A percentile compares a stretch with the other conserved stretches of the same genome.
phyloP scores from a whole-genome alignment of 1,140 invertebrate genomes.

The Ceratosolen fusciceps region DNA sequence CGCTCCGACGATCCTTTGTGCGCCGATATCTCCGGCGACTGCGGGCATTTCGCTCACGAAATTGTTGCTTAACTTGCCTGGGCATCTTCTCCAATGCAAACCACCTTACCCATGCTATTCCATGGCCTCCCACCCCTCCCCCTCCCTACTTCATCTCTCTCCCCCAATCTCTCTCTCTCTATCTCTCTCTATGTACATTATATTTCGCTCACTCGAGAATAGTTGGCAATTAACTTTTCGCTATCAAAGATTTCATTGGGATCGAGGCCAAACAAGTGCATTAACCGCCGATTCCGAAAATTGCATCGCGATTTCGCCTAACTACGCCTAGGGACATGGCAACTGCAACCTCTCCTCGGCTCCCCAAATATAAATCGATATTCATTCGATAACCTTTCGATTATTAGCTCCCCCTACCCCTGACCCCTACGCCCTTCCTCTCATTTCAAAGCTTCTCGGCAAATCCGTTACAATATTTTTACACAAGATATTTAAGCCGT shows the following conservation, averaged over 20 bases:
- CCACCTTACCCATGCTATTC: not conserved
- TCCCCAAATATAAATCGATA: not conserved
- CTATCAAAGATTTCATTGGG: not conserved
- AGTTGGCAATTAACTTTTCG: slow-evolving; percentile 3
- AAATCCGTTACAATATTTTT: too few species aligned
- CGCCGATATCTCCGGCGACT: not conserved
- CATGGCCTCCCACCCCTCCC: too few species aligned
- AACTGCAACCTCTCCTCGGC: not conserved
- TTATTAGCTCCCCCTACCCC: not conserved
- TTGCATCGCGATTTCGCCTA: not conserved
- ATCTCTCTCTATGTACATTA: not conserved
- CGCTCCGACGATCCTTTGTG: not conserved
- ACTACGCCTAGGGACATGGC: not conserved
- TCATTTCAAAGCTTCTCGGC: not conserved
- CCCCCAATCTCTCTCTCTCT: too few species aligned
- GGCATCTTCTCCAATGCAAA: not conserved
- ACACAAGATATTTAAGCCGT: too few species aligned
- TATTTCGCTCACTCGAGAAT: not conserved
- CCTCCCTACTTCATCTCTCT: too few species aligned
- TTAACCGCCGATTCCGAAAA: not conserved
- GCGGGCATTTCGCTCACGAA: not conserved
- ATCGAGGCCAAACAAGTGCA: not conserved
- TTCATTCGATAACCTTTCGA: not conserved
- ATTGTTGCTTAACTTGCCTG: slow-evolving; percentile 19
- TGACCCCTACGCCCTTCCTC: not conserved